phyloP scores from a whole-genome alignment of 2,797 vertebrate species.

The Catharus ustulatus region DNA sequence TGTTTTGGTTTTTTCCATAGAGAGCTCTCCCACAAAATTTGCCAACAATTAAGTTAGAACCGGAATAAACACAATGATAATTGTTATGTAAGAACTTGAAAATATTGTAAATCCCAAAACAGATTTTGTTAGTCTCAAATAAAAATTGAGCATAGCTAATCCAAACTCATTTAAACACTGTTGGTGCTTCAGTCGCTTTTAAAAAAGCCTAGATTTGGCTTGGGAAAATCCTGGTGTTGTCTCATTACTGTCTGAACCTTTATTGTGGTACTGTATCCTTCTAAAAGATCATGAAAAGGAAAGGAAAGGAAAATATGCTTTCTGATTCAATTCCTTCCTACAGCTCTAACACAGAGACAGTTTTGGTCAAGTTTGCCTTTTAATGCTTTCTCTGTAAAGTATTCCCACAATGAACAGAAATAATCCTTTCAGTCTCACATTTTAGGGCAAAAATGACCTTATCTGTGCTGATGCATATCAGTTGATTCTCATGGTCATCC shows the following conservation, averaged over 20 bases:
- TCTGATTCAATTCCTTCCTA: not conserved
- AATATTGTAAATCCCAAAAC: not conserved
- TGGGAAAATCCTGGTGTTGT: not conserved
- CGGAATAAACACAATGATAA: not conserved
- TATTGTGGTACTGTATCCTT: not conserved
- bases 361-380: not conserved
- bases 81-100: not conserved
- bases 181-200: not conserved
- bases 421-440: not conserved
- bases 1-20: not conserved
- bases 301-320: not conserved
- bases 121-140: not conserved
- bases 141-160: not conserved
- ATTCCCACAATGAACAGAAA: not conserved
- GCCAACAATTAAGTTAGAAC: not conserved
- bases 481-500: not conserved
- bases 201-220: not conserved
- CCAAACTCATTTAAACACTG: not conserved
- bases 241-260: not conserved
- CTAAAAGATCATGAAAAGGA: not conserved
- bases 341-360: not conserved
- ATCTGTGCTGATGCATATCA: not conserved
- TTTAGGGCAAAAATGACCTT: not conserved
- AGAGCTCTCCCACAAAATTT: not conserved
- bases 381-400: not conserved